Evolutionary conservation across 1,140 invertebrate genomes (phyloP).

Genomic region (Hydropsyche tenuis): DNA sequence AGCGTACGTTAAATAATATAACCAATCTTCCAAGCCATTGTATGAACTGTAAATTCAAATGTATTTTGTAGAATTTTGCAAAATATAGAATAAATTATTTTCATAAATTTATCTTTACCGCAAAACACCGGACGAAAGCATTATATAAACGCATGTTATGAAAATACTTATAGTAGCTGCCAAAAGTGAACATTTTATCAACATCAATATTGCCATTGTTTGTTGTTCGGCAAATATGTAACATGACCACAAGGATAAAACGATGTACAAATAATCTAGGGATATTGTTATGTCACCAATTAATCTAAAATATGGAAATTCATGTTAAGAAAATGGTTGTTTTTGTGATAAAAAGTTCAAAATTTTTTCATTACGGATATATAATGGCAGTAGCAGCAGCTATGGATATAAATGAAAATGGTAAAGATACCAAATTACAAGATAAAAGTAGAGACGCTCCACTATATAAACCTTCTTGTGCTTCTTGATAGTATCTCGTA

Average conservation of each 20-base stretch:
- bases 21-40: conserved; percentile 77
- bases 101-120: conserved; percentile 62
- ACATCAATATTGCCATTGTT: conserved; percentile 80
- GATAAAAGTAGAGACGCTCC: conserved; percentile 83
- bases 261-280: conserved; percentile 66
- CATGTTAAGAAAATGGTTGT: not conserved
- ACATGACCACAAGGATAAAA: conserved; percentile 77
- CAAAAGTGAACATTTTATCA: conserved; percentile 77
- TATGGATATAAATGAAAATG: conserved; percentile 77
- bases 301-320: conserved; percentile 53
- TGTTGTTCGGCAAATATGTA: conserved; percentile 86
- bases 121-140: conserved; percentile 80
- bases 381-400: conserved; percentile 72
- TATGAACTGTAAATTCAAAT: conserved; percentile 63
- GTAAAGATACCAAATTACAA: conserved; percentile 79
- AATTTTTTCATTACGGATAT: conserved; percentile 70
- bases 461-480: conserved; percentile 84
- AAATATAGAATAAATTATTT: not conserved
- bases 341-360: conserved; percentile 23
- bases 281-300: conserved; percentile 60
- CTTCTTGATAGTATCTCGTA: conserved; percentile 90
- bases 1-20: conserved; percentile 79
- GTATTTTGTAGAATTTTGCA: conserved; percentile 9
- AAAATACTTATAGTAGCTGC: conserved; percentile 80
- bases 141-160: conserved; percentile 74